Conservation (phyloP, 2,888 invertebrate genomes). For the Dimorphilus gyrociliatus region DNA sequence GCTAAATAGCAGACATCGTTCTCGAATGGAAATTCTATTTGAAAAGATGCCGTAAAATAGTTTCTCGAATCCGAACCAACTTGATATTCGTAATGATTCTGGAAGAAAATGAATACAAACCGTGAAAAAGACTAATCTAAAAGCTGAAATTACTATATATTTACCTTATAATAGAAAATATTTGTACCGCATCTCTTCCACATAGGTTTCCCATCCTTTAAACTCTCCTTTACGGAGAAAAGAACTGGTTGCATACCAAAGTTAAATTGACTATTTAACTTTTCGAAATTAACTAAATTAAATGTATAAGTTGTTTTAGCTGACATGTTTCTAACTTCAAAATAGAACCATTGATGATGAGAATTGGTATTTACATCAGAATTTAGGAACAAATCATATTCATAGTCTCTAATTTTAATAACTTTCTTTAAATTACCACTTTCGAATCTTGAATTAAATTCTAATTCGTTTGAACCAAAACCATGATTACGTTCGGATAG, state of each 20-base stretch:
- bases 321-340: constrained; percentile 61
- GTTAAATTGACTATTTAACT: constrained; percentile 68
- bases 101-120: constrained; percentile 32
- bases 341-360: constrained; percentile 78
- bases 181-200: constrained; percentile 59
- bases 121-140: too few species aligned
- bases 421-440: constrained; percentile 66
- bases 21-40: constrained; percentile 54
- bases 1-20: constrained; percentile 67
- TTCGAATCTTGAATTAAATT: constrained; percentile 70
- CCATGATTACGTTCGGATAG: too few species aligned
- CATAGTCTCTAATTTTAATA: constrained; percentile 57
- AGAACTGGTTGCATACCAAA: constrained; percentile 71
- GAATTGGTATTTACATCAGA: constrained; percentile 60
- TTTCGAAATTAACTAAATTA: constrained; percentile 72
- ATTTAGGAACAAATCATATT: constrained; percentile 64
- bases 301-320: constrained; percentile 55
- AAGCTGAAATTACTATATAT: constrained; percentile 17
- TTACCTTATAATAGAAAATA: constrained; percentile 62
- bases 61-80: background rate
- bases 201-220: constrained; percentile 36
- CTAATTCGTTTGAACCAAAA: constrained; percentile 39
- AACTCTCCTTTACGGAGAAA: constrained; percentile 60
- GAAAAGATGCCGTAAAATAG: constrained; percentile 65
- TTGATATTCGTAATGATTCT: background rate